A percentile compares a stretch with the other conserved stretches of the same genome.
Conservation (phyloP, 1,140 invertebrate genomes). For the Drosophila sp. region DNA sequence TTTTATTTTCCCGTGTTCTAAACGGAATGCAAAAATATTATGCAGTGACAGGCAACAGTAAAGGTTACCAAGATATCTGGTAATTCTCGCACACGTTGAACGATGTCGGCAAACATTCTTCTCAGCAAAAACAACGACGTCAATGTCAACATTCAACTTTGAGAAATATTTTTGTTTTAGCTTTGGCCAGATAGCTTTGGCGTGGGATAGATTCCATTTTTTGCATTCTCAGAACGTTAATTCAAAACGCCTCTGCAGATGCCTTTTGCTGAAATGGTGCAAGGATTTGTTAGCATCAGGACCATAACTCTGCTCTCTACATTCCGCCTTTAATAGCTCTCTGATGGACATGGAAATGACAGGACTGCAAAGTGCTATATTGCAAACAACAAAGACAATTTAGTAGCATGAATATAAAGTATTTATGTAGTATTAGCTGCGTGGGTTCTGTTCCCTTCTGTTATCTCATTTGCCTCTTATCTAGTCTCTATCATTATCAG, state of each 20-base stretch:
- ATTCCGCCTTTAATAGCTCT: neutral
- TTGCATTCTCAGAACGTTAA: slow-evolving; percentile 3
- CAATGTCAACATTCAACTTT: slow-evolving; percentile 28
- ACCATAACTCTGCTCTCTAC: neutral
- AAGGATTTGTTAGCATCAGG: slow-evolving; percentile 5
- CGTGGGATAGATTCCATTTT: slow-evolving; percentile 23
- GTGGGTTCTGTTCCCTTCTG: too few relatives aligned
- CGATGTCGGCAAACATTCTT: slow-evolving; percentile 1
- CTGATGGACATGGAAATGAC: neutral
- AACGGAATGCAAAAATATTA: slow-evolving; percentile 31
- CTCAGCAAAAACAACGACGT: neutral
- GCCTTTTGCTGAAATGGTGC: neutral
- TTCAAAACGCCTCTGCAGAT: neutral
- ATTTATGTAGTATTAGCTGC: too few relatives aligned
- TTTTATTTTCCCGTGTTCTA: neutral
- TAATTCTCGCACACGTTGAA: neutral
- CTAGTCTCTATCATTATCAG: too few relatives aligned
- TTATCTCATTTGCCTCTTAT: neutral
- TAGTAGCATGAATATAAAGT: too few relatives aligned
- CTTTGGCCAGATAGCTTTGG: neutral
- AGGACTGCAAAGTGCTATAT: neutral
- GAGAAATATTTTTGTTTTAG: neutral
- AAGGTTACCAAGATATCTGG: slow-evolving; percentile 3
- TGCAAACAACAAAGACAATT: too few relatives aligned
- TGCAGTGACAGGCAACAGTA: slow-evolving; percentile 27